Conservation (phyloP, 2,888 invertebrate genomes). For the Odontomyia ornata region DNA sequence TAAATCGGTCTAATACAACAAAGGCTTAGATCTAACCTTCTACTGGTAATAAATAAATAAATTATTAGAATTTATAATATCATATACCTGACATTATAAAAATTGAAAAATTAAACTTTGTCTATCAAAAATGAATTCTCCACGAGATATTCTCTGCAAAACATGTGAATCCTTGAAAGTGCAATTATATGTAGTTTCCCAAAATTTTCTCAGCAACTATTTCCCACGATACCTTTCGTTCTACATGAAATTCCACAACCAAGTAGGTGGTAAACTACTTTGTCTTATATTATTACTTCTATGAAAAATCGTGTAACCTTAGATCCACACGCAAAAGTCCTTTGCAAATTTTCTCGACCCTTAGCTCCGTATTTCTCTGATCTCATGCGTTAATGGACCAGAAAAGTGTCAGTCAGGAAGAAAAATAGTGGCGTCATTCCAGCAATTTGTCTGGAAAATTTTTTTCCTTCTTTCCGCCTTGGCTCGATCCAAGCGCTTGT, state of each 20-base stretch:
- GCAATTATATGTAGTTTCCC: too few species aligned
- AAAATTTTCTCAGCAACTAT: too few species aligned
- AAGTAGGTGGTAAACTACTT: constrained; percentile 33
- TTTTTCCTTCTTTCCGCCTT: background rate
- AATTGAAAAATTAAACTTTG: too few species aligned
- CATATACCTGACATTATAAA: too few species aligned
- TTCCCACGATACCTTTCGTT: too few species aligned
- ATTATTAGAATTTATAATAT: too few species aligned
- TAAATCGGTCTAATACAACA: too few species aligned
- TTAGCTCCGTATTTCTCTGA: background rate
- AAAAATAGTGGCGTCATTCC: constrained; percentile 33
- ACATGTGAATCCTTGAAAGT: too few species aligned
- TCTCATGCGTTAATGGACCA: constrained; percentile 28
- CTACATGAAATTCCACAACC: background rate
- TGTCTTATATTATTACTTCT: constrained; percentile 16
- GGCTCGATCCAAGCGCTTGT: background rate
- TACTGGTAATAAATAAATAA: too few species aligned
- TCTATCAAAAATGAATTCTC: too few species aligned
- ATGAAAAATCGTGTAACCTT: constrained; percentile 23
- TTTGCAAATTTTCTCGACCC: background rate
- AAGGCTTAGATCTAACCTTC: too few species aligned
- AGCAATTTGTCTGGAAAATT: constrained; percentile 15
- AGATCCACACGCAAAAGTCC: background rate
- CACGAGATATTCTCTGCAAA: too few species aligned
- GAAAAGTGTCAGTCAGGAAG: constrained; percentile 30